Percentiles rank a stretch among this genome's conserved stretches.
phyloP scores from a whole-genome alignment of 2,113 vertebrate species.

The Colinus virginianus region DNA sequence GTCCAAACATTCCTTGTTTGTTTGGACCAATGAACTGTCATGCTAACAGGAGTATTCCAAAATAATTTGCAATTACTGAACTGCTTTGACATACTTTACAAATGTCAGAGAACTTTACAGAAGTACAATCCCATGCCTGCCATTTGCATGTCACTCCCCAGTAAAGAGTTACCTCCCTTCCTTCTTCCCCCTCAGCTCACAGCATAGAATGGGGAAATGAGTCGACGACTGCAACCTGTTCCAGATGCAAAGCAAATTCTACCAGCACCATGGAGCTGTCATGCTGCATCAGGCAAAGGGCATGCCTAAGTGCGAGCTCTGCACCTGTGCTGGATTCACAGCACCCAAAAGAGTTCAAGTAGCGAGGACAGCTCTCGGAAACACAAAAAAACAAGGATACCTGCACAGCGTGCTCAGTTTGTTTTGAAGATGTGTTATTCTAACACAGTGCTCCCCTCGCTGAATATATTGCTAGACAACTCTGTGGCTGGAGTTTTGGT shows the following conservation, averaged over 20 bases:
- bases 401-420: neutral
- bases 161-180: neutral
- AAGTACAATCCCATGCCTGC: neutral
- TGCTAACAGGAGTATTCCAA: neutral
- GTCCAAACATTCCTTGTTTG: neutral
- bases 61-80: neutral
- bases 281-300: neutral
- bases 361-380: neutral
- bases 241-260: neutral
- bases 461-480: neutral
- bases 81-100: neutral
- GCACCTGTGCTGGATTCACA: neutral
- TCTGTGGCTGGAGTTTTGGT: neutral
- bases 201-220: neutral
- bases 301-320: neutral
- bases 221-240: neutral
- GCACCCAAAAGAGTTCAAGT: constrained; percentile 30
- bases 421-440: neutral
- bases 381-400: neutral
- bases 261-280: neutral
- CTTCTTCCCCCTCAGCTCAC: neutral
- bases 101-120: neutral
- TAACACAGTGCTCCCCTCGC: neutral
- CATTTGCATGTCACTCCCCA: neutral
- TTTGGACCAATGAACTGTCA: neutral